phyloP scores from a whole-genome alignment of 2,797 vertebrate genomes.

The Lepilemur septentrionalis region DNA sequence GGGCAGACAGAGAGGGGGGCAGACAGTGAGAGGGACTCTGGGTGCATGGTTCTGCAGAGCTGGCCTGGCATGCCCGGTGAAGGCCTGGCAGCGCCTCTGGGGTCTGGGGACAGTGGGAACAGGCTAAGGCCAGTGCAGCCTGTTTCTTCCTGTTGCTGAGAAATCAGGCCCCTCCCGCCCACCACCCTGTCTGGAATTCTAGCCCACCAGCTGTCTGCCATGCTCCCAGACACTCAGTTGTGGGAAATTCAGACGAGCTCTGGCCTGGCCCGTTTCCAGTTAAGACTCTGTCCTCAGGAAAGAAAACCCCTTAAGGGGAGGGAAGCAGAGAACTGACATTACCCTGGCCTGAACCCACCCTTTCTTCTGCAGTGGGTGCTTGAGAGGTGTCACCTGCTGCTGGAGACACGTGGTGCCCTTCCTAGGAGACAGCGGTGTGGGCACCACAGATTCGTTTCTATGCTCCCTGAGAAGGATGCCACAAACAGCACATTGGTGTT shows the following conservation, averaged over 20 bases:
- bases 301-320: rapidly evolving
- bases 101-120: too few relatives aligned
- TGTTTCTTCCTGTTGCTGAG: background rate
- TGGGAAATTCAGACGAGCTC: background rate
- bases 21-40: background rate
- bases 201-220: background rate
- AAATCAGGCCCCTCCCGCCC: rapidly evolving
- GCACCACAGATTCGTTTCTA: rapidly evolving
- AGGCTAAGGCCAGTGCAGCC: rapidly evolving
- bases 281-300: background rate
- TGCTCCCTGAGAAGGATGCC: background rate
- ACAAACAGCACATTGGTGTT: background rate
- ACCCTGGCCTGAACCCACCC: rapidly evolving
- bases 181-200: background rate
- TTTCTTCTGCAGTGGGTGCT: rapidly evolving
- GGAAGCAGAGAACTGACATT: background rate
- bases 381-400: rapidly evolving
- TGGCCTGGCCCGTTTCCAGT: background rate
- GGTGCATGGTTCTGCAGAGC: rapidly evolving
- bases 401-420: rapidly evolving
- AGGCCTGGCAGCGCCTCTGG: rapidly evolving
- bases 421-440: rapidly evolving
- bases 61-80: rapidly evolving
- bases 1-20: background rate
- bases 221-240: background rate